A percentile compares a stretch with the other conserved stretches of the same genome.
Evolutionary conservation across 2,797 vertebrate genomes (phyloP).

Genomic region (Mormyrus proboscirostris): DNA sequence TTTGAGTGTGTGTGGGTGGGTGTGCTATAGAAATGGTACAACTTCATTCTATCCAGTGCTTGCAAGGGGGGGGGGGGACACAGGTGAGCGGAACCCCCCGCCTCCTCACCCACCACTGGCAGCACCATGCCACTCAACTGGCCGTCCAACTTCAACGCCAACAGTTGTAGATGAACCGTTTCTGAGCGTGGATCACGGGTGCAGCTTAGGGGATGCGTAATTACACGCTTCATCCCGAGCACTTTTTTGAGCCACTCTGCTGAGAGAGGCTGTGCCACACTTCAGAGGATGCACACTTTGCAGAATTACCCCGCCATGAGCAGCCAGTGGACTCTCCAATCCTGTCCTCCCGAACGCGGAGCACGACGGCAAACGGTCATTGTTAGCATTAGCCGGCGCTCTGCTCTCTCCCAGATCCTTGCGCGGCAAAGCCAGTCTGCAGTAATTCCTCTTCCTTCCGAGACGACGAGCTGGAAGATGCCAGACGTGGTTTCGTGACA

Average conservation of each 20-base stretch:
- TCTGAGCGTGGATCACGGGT: neutral
- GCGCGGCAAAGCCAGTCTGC: slow-evolving; percentile 41
- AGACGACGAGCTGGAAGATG: slow-evolving; percentile 51
- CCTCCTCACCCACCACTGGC: neutral
- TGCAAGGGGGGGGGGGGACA: neutral
- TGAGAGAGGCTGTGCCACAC: neutral
- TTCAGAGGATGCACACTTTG: neutral
- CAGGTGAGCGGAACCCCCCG: neutral
- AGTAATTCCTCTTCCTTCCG: slow-evolving; percentile 48
- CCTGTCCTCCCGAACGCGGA: neutral
- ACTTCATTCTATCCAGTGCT: neutral
- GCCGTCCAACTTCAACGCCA: neutral
- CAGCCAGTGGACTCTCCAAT: neutral
- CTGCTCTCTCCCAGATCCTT: slow-evolving; percentile 34
- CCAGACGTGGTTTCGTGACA: slow-evolving; percentile 46
- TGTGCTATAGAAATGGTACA: slow-evolving; percentile 6
- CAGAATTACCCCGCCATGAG: neutral
- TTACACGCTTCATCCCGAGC: neutral
- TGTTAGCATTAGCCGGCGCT: slow-evolving; percentile 29
- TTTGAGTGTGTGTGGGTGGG: slow-evolving; percentile 18
- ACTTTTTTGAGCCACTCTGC: neutral
- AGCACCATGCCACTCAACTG: neutral
- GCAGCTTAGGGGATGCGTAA: neutral
- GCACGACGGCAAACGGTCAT: slow-evolving; percentile 39
- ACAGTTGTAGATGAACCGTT: neutral